A percentile compares a stretch with the other conserved stretches of the same genome.
Evolutionary conservation across 2,113 vertebrate genomes (phyloP).

Genomic region (Channa maculata): DNA sequence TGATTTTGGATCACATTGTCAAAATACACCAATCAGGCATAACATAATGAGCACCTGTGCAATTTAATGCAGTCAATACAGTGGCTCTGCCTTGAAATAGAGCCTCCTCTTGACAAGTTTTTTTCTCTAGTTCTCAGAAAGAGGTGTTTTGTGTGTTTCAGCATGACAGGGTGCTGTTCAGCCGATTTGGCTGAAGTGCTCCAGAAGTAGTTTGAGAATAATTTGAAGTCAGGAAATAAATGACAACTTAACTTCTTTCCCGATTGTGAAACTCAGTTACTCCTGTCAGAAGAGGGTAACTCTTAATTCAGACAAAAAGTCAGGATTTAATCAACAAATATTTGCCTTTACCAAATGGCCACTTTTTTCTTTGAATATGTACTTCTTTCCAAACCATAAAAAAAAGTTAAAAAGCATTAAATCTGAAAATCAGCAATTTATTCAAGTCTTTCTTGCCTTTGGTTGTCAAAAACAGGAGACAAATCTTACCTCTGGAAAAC

Average conservation of each 20-base stretch:
- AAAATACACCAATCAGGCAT: no score
- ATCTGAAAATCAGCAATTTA: background rate
- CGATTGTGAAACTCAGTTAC: no score
- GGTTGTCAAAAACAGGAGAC: background rate
- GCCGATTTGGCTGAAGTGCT: constrained; percentile 35
- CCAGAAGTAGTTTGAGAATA: constrained; percentile 11
- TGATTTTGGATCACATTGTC: no score
- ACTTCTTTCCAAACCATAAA: background rate
- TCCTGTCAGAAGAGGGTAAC: background rate
- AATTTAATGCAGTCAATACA: no score
- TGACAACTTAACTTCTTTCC: no score
- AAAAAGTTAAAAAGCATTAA: background rate
- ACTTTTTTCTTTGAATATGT: background rate
- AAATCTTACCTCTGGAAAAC: background rate
- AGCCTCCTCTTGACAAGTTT: constrained; percentile 43
- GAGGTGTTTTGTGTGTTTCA: constrained; percentile 45
- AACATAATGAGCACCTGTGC: no score
- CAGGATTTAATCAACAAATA: background rate
- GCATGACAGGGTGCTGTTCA: constrained; percentile 19
- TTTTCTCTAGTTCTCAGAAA: constrained; percentile 34
- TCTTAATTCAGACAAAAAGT: no score
- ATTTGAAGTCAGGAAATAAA: background rate
- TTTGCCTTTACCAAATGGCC: no score
- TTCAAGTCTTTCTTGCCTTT: no score
- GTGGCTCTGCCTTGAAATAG: background rate